Evolutionary conservation across 2,797 vertebrate species (phyloP), one percentile per base, ranked within the genome.

Genomic region (Pitangus sulphuratus): DNA sequence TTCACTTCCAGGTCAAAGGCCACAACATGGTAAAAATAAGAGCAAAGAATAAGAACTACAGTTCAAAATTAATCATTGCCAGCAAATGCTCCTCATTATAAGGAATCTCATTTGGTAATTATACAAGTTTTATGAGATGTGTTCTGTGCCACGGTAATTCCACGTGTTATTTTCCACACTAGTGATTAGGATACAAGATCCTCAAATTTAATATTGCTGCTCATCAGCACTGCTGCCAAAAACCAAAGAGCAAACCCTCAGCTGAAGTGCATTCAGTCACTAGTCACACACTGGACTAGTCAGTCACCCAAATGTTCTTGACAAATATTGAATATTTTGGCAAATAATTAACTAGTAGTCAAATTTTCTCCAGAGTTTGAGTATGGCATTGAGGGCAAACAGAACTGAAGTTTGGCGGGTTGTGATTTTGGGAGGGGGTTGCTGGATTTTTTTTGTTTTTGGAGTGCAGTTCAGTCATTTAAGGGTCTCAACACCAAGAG

Each of bases 1-100:
- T 99, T 99, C 99, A 98, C 99, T 98, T 98, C 98, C 98, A 98
- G 98, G 98, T 98, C 99, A 99, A 99, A 99, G 98, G 98, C 98
- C 98, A 97, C 95, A 93, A 97, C 97, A 83, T 98, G 98, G 98
- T 98, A 98, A 98, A 98, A 98, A 98, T 98, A 98, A 98, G 97
- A 98, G 97, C 94, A 95, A 98, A 97, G 97, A 97, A 97, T 98
- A 97, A 98, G 97, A 98, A 97, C 97, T 97, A 97, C 72, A 95
- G 97, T 97, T 97, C 96, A 93, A 97, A 93, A 97, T 93, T 51
- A 97, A 97, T 95, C 95, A 90, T 44, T 93, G 85, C 70, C 92
- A 93, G 90, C 96, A 96, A 98, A 97, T 98, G 98, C 97, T 98
- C 98, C 97, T 97, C 95, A 97, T 98, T 98, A 98, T 15, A 80